A percentile compares a stretch with the other conserved stretches of the same genome.
Evolutionary conservation across 2,113 vertebrate species (phyloP).

Genomic region (Chloropsis hardwickii): DNA sequence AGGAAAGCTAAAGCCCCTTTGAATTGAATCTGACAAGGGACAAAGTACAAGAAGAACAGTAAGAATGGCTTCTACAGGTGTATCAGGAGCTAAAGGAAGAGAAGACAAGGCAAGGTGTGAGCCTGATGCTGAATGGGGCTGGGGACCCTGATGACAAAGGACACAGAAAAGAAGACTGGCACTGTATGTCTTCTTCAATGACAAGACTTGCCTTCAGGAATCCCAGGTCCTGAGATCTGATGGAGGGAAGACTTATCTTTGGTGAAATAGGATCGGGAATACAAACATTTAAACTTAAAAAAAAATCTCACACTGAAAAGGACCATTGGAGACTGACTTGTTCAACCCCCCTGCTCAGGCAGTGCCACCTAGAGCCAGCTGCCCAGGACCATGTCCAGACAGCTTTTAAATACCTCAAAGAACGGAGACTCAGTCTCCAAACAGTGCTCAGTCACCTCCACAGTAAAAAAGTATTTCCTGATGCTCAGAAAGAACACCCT

Average conservation of each 20-base stretch:
- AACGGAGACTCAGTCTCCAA: background rate
- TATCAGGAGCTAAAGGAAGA: background rate
- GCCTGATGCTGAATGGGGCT: background rate
- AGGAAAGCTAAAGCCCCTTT: background rate
- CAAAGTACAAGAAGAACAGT: background rate
- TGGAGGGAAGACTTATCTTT: background rate
- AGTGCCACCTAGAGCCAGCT: background rate
- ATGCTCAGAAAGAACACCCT: background rate
- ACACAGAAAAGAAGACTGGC: background rate
- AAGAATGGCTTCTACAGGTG: background rate
- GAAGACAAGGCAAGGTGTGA: background rate
- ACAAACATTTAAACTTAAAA: background rate
- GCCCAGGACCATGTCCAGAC: background rate
- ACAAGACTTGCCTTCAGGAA: background rate
- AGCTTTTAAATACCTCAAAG: background rate
- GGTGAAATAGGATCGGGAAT: background rate
- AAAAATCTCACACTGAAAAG: background rate
- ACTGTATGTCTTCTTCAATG: background rate
- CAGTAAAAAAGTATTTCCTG: background rate
- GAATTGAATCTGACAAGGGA: background rate
- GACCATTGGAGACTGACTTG: background rate
- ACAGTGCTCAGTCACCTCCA: background rate
- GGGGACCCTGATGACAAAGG: background rate
- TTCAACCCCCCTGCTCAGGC: background rate
- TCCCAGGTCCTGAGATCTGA: background rate